Conservation (phyloP, 2,113 vertebrate genomes). For the Gymnarchus niloticus region DNA sequence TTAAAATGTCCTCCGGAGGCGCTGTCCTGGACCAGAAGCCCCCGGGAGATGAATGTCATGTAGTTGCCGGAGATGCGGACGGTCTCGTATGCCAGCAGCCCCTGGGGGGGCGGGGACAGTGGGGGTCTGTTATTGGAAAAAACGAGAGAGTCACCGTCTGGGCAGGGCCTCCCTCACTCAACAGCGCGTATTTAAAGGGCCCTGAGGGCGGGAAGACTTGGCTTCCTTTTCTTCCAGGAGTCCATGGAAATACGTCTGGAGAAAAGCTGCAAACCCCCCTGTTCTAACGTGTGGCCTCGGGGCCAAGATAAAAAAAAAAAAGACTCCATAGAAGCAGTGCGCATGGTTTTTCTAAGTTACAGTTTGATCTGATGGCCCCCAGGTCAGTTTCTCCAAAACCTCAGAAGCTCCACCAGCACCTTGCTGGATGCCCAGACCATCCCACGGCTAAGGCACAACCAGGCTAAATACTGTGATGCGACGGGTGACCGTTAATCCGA, state of each 20-base stretch:
- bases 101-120: too few relatives aligned
- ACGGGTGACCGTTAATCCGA: constrained; percentile 4
- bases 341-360: not conserved
- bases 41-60: not conserved
- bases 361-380: not conserved
- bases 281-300: not conserved
- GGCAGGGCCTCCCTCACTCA: not conserved
- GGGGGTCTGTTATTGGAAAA: not conserved
- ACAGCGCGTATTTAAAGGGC: not conserved
- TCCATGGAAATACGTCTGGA: not conserved
- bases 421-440: not conserved
- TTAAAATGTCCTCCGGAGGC: not conserved
- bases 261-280: not conserved
- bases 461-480: not conserved
- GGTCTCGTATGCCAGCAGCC: too few relatives aligned
- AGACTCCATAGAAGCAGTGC: not conserved
- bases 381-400: not conserved
- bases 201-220: not conserved
- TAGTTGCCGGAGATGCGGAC: not conserved
- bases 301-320: not conserved
- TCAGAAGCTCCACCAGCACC: not conserved
- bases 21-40: not conserved
- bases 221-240: not conserved
- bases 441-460: not conserved
- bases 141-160: not conserved